Evolutionary conservation across 2,113 vertebrate species (phyloP).

Genomic region (Antennarius striatus): DNA sequence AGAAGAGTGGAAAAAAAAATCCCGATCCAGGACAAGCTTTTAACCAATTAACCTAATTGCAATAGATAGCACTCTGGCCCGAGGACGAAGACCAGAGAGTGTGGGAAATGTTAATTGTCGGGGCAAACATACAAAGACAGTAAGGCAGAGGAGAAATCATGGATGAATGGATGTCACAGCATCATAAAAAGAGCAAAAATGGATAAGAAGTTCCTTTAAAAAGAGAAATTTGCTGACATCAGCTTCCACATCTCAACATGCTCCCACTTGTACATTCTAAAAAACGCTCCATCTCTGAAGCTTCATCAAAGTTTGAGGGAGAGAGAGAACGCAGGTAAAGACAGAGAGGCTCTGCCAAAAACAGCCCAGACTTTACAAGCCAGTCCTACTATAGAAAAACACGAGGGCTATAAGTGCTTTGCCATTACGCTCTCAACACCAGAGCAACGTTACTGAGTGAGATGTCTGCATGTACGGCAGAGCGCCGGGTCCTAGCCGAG

Average conservation of each 20-base stretch:
- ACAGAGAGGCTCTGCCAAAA: slow-evolving; percentile 68
- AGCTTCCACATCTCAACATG: slow-evolving; percentile 36
- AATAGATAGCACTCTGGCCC: slow-evolving; percentile 34
- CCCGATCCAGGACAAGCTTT: slow-evolving; percentile 27
- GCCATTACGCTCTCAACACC: slow-evolving; percentile 30
- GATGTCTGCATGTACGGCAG: slow-evolving; percentile 29
- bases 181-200: slow-evolving; percentile 14
- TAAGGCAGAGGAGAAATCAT: neutral
- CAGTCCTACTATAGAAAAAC: slow-evolving; percentile 48
- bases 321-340: slow-evolving; percentile 14
- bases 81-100: slow-evolving; percentile 3
- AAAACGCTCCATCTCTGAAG: slow-evolving; percentile 69
- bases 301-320: slow-evolving; percentile 64
- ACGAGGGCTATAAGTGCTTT: slow-evolving; percentile 71
- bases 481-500: slow-evolving; percentile 8
- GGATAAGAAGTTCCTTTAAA: neutral
- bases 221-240: slow-evolving; percentile 21
- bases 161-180: slow-evolving; percentile 1
- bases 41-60: slow-evolving; percentile 39
- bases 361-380: slow-evolving; percentile 67
- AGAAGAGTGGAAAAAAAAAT: slow-evolving; percentile 15
- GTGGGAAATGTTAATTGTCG: slow-evolving; percentile 5
- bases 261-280: slow-evolving; percentile 20
- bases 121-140: slow-evolving; percentile 8
- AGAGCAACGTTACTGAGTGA: slow-evolving; percentile 16